These are phyloP conservation scores for Rhodeus uyekii DNA, from an alignment of 2,797 vertebrate genomes.

Conservation along the genomic window DNA sequence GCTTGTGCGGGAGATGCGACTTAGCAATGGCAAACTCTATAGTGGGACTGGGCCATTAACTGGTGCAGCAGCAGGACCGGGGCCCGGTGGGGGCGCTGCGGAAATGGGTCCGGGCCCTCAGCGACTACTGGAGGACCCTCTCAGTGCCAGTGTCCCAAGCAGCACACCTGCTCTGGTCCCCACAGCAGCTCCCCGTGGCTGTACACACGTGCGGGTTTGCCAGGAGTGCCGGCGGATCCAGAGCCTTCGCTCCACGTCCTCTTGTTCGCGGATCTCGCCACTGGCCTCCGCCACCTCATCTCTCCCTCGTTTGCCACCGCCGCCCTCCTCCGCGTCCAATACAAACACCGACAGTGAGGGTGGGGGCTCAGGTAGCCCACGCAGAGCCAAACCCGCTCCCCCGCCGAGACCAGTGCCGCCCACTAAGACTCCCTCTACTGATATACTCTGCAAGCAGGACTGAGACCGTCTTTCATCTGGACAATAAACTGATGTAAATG, in stretches of 20 bases:
- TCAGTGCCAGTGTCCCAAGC: conserved; percentile 70
- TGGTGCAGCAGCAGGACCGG: neutral
- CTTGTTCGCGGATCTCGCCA: conserved; percentile 58
- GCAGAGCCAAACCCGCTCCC: conserved; percentile 61
- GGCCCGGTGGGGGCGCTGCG: conserved; percentile 40
- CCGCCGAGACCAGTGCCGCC: conserved; percentile 71
- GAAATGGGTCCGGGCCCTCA: conserved; percentile 75
- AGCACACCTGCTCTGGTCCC: conserved; percentile 55
- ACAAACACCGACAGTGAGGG: conserved; percentile 75
- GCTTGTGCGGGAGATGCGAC: conserved; percentile 84
- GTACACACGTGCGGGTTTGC: conserved; percentile 87
- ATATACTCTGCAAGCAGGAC: conserved; percentile 69
- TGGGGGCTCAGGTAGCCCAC: conserved; percentile 67
- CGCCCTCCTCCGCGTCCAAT: conserved; percentile 65
- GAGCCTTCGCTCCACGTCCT: conserved; percentile 72
- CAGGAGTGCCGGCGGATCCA: conserved; percentile 90
- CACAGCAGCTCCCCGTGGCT: conserved; percentile 69
- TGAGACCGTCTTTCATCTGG: conserved; percentile 50
- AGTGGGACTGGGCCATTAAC: conserved; percentile 77
- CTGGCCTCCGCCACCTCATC: conserved; percentile 62
- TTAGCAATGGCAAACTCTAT: conserved; percentile 89
- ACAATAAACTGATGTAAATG: conserved; percentile 2
- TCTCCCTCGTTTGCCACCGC: conserved; percentile 69
- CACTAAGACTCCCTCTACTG: conserved; percentile 64
- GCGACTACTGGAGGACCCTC: conserved; percentile 73